Conservation (phyloP, 2,888 invertebrate genomes). For the Pandemis corylana region DNA sequence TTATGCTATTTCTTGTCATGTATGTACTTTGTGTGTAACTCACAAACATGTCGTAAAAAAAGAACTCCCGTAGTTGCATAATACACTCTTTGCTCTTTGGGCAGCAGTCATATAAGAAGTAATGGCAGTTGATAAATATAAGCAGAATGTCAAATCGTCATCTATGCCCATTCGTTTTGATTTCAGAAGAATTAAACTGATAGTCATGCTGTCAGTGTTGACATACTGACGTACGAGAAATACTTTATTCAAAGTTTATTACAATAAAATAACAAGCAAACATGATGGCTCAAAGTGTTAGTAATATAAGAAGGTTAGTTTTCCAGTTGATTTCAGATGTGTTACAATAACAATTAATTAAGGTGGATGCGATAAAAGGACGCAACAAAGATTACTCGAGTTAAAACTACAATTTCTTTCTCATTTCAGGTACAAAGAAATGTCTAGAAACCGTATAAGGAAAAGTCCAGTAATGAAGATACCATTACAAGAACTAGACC, state of each 20-base stretch:
- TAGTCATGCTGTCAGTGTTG: background rate
- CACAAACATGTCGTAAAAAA: no score
- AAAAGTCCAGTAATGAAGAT: background rate
- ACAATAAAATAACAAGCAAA: background rate
- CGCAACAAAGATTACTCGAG: background rate
- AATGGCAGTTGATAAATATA: constrained; percentile 3
- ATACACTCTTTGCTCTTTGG: background rate
- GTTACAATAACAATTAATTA: background rate
- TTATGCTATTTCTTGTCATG: no score
- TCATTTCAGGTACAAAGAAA: constrained; percentile 12
- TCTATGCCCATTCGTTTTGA: background rate
- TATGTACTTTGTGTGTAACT: no score
- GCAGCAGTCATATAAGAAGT: no score
- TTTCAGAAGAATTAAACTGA: background rate
- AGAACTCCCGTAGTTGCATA: no score
- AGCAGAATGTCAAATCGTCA: background rate
- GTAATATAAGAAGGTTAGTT: constrained; percentile 6
- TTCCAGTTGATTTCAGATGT: background rate
- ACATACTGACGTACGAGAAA: background rate
- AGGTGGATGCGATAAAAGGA: background rate
- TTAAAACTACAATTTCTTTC: background rate
- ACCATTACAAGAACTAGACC: background rate
- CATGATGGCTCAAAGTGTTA: background rate
- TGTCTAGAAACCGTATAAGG: background rate
- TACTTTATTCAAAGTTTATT: background rate